Percentiles rank a stretch among this genome's conserved stretches.
Conservation (phyloP, 2,113 vertebrate genomes). For the Odobenus rosmarus region DNA sequence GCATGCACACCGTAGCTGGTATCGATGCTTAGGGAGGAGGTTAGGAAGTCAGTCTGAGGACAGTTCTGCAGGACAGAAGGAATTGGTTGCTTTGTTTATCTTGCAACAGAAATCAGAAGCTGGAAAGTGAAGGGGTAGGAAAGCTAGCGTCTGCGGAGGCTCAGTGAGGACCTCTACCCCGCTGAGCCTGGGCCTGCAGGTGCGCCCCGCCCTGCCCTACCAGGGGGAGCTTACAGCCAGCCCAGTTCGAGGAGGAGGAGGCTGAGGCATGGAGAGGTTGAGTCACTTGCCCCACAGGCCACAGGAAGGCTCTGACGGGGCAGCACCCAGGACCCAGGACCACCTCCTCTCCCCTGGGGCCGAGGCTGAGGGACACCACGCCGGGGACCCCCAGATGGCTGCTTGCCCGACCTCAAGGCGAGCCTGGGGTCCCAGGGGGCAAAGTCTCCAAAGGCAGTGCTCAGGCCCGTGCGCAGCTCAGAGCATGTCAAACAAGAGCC, state of each 20-base stretch:
- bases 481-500: not conserved
- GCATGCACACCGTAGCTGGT: accelerated
- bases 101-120: not conserved
- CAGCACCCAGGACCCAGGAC: not conserved
- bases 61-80: not conserved
- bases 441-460: not conserved
- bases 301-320: not conserved
- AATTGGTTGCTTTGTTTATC: not conserved
- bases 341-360: not conserved
- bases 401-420: not conserved
- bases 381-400: not conserved
- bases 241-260: not conserved
- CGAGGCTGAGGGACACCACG: not conserved
- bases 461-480: not conserved
- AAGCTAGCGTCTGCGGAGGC: not conserved
- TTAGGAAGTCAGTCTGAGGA: not conserved
- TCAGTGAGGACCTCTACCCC: too few species aligned
- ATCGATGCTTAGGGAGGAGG: not conserved
- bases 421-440: not conserved
- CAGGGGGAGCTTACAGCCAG: not conserved
- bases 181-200: not conserved
- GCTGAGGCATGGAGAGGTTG: not conserved
- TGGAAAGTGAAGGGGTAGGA: not conserved
- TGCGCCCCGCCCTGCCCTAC: not conserved
- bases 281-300: not conserved